Evolutionary conservation across 2,113 vertebrate genomes (phyloP).

Genomic region (Charina bottae): DNA sequence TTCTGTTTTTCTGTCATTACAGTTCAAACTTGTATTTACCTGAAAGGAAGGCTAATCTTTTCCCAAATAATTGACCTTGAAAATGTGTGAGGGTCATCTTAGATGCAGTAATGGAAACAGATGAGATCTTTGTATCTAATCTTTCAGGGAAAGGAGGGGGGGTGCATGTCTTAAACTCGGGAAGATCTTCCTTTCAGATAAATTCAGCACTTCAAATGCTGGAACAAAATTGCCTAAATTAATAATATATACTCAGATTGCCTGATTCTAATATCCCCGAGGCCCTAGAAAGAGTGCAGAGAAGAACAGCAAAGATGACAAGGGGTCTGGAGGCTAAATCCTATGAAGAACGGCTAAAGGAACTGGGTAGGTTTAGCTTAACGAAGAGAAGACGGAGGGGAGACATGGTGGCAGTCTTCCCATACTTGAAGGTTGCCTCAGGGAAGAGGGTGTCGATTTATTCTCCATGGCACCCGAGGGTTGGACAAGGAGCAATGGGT

Average conservation of each 20-base stretch:
- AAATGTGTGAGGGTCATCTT: background rate
- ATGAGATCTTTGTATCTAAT: background rate
- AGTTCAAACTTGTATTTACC: background rate
- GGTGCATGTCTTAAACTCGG: background rate
- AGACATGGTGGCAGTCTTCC: no score
- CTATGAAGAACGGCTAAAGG: no score
- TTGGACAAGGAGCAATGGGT: no score
- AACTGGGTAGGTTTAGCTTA: no score
- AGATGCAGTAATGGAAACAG: background rate
- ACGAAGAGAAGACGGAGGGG: no score
- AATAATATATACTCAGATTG: background rate
- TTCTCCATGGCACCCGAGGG: no score
- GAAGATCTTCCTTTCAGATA: background rate
- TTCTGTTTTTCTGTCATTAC: background rate
- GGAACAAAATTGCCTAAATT: background rate
- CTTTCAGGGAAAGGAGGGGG: background rate
- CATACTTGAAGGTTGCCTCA: no score
- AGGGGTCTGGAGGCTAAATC: no score
- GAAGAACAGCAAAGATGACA: no score
- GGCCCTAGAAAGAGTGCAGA: no score
- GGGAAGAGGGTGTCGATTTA: no score
- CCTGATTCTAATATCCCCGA: background rate
- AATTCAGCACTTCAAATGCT: background rate
- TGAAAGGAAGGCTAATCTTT: background rate
- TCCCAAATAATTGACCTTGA: background rate